Evolutionary conservation across 2,888 invertebrate species (phyloP).

Genomic region (Eucera pruinosa): DNA sequence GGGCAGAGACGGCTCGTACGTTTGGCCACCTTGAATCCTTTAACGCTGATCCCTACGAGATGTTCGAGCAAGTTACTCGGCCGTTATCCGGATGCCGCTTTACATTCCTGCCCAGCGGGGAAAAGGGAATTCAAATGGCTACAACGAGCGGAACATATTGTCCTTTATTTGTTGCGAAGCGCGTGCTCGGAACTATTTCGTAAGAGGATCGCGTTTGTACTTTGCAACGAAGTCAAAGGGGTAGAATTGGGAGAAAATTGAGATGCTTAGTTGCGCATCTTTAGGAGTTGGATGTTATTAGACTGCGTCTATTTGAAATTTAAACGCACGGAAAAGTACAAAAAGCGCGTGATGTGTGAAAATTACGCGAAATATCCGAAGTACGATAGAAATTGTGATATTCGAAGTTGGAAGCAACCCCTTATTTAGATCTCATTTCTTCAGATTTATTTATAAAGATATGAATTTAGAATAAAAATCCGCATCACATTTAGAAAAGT

Average conservation of each 20-base stretch:
- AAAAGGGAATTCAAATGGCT: constrained; percentile 39
- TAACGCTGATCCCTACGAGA: constrained; percentile 64
- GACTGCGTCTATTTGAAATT: no score
- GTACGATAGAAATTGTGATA: no score
- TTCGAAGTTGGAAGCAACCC: no score
- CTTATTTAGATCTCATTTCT: no score
- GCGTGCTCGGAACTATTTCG: not conserved
- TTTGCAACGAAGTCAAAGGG: not conserved
- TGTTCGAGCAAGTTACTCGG: constrained; percentile 64
- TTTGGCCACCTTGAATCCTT: constrained; percentile 57
- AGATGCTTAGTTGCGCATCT: no score
- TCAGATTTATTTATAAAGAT: no score
- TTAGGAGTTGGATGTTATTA: no score
- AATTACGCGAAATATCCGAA: no score
- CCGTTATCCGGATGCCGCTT: constrained; percentile 60
- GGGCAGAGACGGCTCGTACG: constrained; percentile 47
- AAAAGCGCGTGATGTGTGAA: no score
- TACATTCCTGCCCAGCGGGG: constrained; percentile 34
- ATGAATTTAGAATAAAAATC: no score
- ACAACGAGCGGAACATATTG: constrained; percentile 43
- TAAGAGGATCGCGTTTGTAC: not conserved
- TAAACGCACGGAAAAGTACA: no score
- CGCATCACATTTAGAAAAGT: no score
- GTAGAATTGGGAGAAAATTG: not conserved
- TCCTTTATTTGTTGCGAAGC: not conserved